Base-by-base conservation (phyloP, 2,888 invertebrate genomes). In the Dinocampus coccinellae region DNA sequence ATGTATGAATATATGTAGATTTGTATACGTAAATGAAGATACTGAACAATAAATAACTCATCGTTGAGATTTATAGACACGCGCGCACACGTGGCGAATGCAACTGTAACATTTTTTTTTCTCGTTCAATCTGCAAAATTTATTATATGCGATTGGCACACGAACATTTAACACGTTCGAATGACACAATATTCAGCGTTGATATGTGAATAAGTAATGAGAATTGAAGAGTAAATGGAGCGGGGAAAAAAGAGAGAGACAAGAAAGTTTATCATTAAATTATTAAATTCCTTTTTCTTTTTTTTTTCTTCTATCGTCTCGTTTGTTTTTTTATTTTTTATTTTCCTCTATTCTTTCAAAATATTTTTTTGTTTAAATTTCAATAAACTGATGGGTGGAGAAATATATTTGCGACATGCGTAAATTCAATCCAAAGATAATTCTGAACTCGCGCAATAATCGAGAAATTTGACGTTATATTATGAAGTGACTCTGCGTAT, bases 401-500 rank as follows among this genome's bases (percentile, higher is more conserved):
- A 29, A 29, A 29, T 4, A 29, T n/a, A n/a, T n/a, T n/a, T n/a
- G n/a, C n/a, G n/a, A n/a, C n/a, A 29, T 29, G 7, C 3, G 7
- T 29, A 29, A 29, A 29, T 29, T 4, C 3, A 29, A 29, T 29
- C 7, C 3, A 4, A 7, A 29, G 29, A 29, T 7, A 29, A 7
- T 47, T n/a, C 7, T n/a, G 16, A n/a, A n/a, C 7, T 16, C 47
- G 72, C 70, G 33, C 72, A 73, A 62, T 73, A 73, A 16, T 47
- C 16, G 16, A 47, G 16, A 16, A 47, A n/a, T 39, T 47, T 47
- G 47, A 47, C 75, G 75, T 75, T 71, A 73, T 73, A 70, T 75
- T 70, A 72, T 69, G 68, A 69, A 73, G 69, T 60, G 57, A 73
- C 75, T 70, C 73, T 70, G 77, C 72, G 75, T 72, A 76, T 74